Evolutionary conservation across 35 echinoderm and acorn worm genomes (phyloP), one percentile per base, ranked within the genome.

Genomic region (Heliocidaris tuberculata): DNA sequence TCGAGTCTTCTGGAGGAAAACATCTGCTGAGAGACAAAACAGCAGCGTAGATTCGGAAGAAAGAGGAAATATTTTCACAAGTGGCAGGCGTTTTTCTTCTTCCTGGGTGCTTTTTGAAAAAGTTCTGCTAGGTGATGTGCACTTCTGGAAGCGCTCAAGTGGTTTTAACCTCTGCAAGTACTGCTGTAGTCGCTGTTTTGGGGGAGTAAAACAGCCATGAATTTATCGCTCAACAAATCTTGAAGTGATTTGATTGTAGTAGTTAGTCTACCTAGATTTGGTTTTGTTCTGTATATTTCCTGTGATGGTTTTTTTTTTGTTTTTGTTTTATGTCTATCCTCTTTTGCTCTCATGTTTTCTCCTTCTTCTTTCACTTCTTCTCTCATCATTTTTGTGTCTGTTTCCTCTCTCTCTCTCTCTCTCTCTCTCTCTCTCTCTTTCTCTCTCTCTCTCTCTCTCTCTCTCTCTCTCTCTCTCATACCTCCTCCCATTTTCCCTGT

Each of bases 21-120:
- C 65, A 78, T 78, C 65, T 78, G 65, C 65, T 27, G 21, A 78
- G 65, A 7, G 19, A 78, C 65, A 8, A 78, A 78, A n/a, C 17
- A 78, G 17, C 17, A 78, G 19, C 27, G 65, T 10, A 19, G 21
- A 78, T 78, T 78, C 21, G 8, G 65, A 78, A 78, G 65, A 29
- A 78, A 78, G 65, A n/a, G 65, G 65, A 78, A 78, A 78, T 78
- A 78, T 78, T 78, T 78, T 78, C 65, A 78, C 65, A 78, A 78
- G 24, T 78, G 21, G 65, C 65, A 78, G 65, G 65, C 65, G 7
- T 78, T 78, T 78, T 70, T 24, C 27, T 7, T 78, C 52, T 78
- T 78, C 65, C 65, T 56, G 11, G 21, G 65, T n/a, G 5, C 27
- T 27, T 8, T n/a, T 8, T 78, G 15, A 78, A 78, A n/a, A 78